Base-by-base conservation (phyloP, 37 sponge, comb jelly and placozoan genomes). In the Beroe forskalii region DNA sequence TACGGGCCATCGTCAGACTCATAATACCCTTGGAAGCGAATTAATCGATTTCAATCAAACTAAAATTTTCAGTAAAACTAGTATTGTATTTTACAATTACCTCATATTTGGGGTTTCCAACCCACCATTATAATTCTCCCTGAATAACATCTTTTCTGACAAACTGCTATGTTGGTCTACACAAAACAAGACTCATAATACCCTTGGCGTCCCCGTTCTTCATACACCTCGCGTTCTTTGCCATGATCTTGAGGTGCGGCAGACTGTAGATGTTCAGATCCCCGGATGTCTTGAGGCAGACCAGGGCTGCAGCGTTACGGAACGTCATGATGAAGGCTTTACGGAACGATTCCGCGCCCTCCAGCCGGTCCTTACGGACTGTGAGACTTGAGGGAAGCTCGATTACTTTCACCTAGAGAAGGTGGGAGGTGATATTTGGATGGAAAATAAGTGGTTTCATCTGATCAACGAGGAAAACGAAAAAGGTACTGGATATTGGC, bases 371-470 rank as follows among this genome's bases (percentile, higher is more conserved):
- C 42, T 80, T 80, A 12, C 86, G 37, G 24, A 80, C 86, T n/a
- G 86, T 80, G 12, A 80, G 17, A 44, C 55, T 44, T 44, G 86
- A 44, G n/a, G 86, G 86, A 25, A 80, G 86, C 86, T 80, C 86
- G 4, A 80, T 80, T 0, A 80, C 86, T 43, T 80, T 80, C 25
- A 80, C 86, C 86, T 80, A n/a, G n/a, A n/a, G 72, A 33, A 36
- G 38, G 55, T 48, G 55, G 55, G 55, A 12, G 55, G 12, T 6
- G 6, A 48, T 48, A 12, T 17, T 6, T 17, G 55, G 6, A 12
- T 17, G 55, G 6, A 12, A 48, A 48, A 48, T 48, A 12, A 48
- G 55, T 48, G 12, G 12, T 48, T 17, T 48, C 55, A 48, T n/a
- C n/a, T n/a, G n/a, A n/a, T n/a, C n/a, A n/a, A n/a, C n/a, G n/a